phyloP scores from a whole-genome alignment of 2,797 vertebrate species.

The Gallinago stenura region DNA sequence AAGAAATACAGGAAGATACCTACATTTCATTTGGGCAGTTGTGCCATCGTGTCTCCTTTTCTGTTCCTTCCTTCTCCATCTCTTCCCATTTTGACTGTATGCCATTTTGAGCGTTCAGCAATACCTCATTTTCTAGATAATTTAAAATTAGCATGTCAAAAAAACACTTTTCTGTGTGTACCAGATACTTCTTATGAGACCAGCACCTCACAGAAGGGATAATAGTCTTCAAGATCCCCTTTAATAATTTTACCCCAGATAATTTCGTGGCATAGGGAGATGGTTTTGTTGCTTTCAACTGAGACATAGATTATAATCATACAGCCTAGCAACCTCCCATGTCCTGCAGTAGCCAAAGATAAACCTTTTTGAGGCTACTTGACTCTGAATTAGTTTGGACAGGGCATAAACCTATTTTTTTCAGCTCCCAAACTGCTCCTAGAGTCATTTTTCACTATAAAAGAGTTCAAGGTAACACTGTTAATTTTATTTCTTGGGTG shows the following conservation, averaged over 20 bases:
- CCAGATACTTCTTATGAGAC: background rate
- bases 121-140: background rate
- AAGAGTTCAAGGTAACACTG: background rate
- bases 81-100: background rate
- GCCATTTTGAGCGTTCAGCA: background rate
- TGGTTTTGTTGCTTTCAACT: background rate
- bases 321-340: background rate
- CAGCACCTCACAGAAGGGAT: background rate
- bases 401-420: background rate
- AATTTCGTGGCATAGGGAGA: background rate
- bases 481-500: background rate
- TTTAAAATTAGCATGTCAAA: background rate
- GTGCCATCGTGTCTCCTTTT: background rate
- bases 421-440: background rate
- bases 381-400: background rate
- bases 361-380: background rate
- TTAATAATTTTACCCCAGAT: background rate
- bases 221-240: background rate
- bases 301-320: background rate
- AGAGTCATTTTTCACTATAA: background rate
- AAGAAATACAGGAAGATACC: background rate
- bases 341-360: background rate
- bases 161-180: background rate
- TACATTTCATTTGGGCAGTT: background rate
- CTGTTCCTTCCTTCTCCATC: background rate